Conservation (phyloP, 2,797 vertebrate species). For the Fundulus diaphanus region DNA sequence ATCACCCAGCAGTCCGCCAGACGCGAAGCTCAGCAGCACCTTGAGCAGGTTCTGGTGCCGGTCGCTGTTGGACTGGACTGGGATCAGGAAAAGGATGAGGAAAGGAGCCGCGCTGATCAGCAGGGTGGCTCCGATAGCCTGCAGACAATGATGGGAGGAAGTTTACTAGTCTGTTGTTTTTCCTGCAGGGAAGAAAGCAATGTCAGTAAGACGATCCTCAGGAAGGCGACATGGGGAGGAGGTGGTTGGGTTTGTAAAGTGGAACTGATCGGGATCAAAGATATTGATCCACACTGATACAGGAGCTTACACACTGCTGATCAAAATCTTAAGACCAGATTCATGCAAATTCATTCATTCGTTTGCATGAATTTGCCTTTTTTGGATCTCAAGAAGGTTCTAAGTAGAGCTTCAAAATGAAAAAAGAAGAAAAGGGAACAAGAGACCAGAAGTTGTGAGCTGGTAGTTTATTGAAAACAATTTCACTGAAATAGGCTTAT, state of each 20-base stretch:
- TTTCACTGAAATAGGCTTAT: too few species aligned
- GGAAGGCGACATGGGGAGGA: not conserved
- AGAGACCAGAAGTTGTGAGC: too few species aligned
- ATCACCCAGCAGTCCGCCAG: constrained; percentile 92
- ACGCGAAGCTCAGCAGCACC: constrained; percentile 92
- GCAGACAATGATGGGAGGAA: not conserved
- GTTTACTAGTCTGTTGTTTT: not conserved
- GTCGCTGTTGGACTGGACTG: constrained; percentile 91
- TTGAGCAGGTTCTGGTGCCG: constrained; percentile 91
- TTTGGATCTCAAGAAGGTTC: too few species aligned
- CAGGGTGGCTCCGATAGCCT: constrained; percentile 91
- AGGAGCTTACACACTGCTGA: too few species aligned
- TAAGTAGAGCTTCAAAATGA: too few species aligned
- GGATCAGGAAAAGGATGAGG: constrained; percentile 93
- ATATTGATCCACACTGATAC: too few species aligned
- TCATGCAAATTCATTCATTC: too few species aligned
- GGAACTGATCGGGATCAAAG: not conserved
- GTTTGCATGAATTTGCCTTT: too few species aligned
- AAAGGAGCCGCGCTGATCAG: constrained; percentile 93
- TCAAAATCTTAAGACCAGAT: too few species aligned
- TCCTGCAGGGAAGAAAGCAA: not conserved
- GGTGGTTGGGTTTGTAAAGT: not conserved
- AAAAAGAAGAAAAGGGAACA: too few species aligned
- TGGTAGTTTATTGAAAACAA: too few species aligned
- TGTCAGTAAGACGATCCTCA: not conserved